Evolutionary conservation across 2,797 vertebrate species (phyloP), one percentile per base, ranked within the genome.

Genomic region (Halcyon leucocephala): DNA sequence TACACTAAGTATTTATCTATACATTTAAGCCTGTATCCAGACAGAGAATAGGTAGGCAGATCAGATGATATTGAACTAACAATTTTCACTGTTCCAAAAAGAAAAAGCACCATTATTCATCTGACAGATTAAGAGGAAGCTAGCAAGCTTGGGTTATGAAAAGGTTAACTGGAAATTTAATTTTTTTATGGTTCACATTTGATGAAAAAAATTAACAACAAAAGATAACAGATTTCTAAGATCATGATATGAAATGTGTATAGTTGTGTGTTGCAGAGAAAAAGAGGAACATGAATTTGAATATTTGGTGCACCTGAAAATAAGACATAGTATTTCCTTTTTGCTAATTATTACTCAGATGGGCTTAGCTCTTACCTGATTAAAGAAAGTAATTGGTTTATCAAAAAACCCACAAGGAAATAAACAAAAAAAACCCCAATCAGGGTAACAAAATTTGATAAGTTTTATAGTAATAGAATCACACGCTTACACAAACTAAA

Each of bases 1-100:
- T 85, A n/a, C 46, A 28, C 52, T 80, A 87, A 93, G 86, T 71
- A 80, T 95, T 95, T 90, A 67, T 86, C 86, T 91, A 93, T 92
- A 92, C 70, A 77, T 93, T 90, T 93, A 94, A 88, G 91, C 44
- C 62, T 79, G 74, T 74, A 91, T 66, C 62, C 73, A 86, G 62
- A 55, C 62, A 95, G 58, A 90, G 25, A 94, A 83, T 46, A 94
- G 77, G 82, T 82, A 86, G 87, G 19, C 29, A 95, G 73, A 91
- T 79, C 86, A 90, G 37, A 73, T 41, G 31, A 70, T 5, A 42
- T 5, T 19, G 41, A 94, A 64, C 48, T 66, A 78, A 86, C 2
- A 58, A 20, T 91, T 86, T 96, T 62, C 19, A 55, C 24, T 25
- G 10, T 71, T 84, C 52, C 26, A 84, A 61, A 54, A 8, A 77